phyloP scores from a whole-genome alignment of 2,888 invertebrate species.

The Elaeidobius kamerunicus region DNA sequence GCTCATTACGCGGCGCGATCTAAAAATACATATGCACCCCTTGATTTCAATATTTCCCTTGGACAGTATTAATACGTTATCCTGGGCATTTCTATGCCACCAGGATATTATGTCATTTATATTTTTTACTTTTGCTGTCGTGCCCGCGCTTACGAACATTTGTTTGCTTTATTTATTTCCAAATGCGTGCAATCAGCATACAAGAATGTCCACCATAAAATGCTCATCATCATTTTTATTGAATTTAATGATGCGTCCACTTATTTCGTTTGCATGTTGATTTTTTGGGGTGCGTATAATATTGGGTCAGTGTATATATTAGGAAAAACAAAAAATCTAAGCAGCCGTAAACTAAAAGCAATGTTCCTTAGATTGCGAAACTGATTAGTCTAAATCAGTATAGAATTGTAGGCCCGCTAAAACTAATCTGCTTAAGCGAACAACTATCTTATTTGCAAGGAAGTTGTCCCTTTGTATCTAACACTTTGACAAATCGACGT shows the following conservation, averaged over 20 bases:
- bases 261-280: slow-evolving; percentile 30
- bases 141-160: slow-evolving; percentile 36
- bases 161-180: slow-evolving; percentile 37
- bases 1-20: slow-evolving; percentile 43
- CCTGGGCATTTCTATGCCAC: slow-evolving; percentile 42
- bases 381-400: too few relatives aligned
- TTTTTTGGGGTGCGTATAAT: slow-evolving; percentile 27
- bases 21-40: slow-evolving; percentile 50
- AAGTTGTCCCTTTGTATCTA: not conserved
- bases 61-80: slow-evolving; percentile 49
- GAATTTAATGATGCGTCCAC: slow-evolving; percentile 37
- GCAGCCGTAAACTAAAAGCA: too few relatives aligned
- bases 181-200: slow-evolving; percentile 36
- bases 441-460: not conserved
- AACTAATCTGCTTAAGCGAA: not conserved
- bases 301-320: not conserved
- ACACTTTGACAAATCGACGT: slow-evolving; percentile 13
- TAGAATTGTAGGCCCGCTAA: not conserved
- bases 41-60: slow-evolving; percentile 47
- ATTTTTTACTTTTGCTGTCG: slow-evolving; percentile 40
- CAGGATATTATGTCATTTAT: slow-evolving; percentile 47
- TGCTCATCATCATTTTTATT: slow-evolving; percentile 40
- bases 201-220: slow-evolving; percentile 35
- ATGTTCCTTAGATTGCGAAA: too few relatives aligned
- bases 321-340: too few relatives aligned